Evolutionary conservation across 2,113 vertebrate species (phyloP).

Genomic region (Ciconia maguari): DNA sequence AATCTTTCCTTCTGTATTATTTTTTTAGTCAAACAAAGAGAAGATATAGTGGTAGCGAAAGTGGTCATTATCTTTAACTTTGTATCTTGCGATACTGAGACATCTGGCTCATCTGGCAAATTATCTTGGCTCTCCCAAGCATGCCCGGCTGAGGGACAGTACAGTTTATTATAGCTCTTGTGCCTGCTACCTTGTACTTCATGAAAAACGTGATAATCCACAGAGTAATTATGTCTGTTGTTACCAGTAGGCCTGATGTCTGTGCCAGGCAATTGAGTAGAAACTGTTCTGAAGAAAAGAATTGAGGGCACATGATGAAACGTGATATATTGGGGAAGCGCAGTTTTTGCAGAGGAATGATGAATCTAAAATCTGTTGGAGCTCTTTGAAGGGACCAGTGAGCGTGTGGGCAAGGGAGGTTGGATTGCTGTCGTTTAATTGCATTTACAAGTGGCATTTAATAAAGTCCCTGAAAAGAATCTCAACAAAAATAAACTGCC

Average conservation of each 20-base stretch:
- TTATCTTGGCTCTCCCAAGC: background rate
- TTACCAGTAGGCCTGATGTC: background rate
- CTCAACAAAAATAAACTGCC: background rate
- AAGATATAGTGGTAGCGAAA: background rate
- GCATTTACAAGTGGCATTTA: background rate
- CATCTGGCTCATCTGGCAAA: background rate
- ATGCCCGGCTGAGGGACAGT: background rate
- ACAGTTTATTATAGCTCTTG: background rate
- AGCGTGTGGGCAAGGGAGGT: background rate
- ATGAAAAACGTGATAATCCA: background rate
- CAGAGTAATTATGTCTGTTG: background rate
- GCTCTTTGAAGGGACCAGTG: background rate
- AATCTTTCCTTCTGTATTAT: background rate
- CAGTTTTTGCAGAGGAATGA: background rate
- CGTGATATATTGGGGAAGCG: background rate
- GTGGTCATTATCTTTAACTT: background rate
- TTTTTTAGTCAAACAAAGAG: conserved; percentile 13
- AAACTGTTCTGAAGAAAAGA: background rate
- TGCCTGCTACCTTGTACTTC: background rate
- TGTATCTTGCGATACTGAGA: background rate
- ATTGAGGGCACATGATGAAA: background rate
- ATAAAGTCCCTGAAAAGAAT: background rate
- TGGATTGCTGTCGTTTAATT: rapidly evolving
- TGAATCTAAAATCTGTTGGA: background rate
- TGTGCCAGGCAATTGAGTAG: background rate